phyloP scores from a whole-genome alignment of 2,113 vertebrate genomes.

The Myanophis thanlyinensis region DNA sequence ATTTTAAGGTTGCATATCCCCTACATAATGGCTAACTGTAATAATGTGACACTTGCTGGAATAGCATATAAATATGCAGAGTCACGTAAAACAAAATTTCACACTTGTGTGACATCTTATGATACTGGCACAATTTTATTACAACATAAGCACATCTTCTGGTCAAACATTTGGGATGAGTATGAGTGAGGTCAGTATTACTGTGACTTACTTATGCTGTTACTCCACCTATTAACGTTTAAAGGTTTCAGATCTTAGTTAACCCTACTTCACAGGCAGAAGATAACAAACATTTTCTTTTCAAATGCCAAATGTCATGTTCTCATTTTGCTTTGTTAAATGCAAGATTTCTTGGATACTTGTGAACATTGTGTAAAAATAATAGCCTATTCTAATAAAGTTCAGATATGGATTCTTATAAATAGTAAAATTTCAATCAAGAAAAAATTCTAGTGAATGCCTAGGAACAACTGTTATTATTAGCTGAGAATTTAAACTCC shows the following conservation, averaged over 20 bases:
- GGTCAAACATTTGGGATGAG: background rate
- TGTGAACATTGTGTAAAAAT: constrained; percentile 38
- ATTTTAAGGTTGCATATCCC: background rate
- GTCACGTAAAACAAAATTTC: background rate
- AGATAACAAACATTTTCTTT: constrained; percentile 1
- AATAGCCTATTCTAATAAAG: constrained; percentile 9
- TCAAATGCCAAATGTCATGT: constrained; percentile 10
- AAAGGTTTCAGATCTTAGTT: constrained; percentile 21
- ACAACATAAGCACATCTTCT: background rate
- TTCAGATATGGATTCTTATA: constrained; percentile 16
- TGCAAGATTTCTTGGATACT: constrained; percentile 36
- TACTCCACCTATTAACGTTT: constrained; percentile 22
- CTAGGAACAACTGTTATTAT: constrained; percentile 39
- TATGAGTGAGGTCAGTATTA: constrained; percentile 16
- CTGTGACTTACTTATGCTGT: constrained; percentile 17
- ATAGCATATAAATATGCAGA: background rate
- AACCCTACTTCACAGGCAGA: constrained; percentile 19
- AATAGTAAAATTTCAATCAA: constrained; percentile 12
- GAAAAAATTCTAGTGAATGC: constrained; percentile 33
- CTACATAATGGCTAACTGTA: constrained; percentile 23
- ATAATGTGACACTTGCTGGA: background rate
- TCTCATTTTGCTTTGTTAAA: constrained; percentile 21
- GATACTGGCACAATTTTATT: constrained; percentile 5
- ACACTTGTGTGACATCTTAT: background rate
- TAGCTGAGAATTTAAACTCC: constrained; percentile 47